Evolutionary conservation across 2,797 vertebrate genomes (phyloP), one percentile per base, ranked within the genome.

Genomic region (Borostomias antarcticus): DNA sequence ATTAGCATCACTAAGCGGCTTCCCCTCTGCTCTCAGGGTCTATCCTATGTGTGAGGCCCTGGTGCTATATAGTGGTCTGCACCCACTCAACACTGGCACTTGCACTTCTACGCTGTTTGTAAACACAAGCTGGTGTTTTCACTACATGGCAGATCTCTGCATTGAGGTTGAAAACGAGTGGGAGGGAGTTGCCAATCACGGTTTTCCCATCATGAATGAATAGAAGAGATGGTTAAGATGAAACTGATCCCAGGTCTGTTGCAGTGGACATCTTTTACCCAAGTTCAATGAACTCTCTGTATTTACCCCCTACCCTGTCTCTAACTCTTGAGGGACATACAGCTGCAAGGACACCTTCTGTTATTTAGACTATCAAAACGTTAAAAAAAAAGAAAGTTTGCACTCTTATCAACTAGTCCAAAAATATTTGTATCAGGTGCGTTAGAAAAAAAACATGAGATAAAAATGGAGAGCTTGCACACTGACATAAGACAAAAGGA

Each of bases 1-100:
- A 89, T 90, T 88, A 91, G 40, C 68, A 30, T 4, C 0, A n/a
- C 50, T 88, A 88, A 89, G 75, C 82, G 10, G 74, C 82, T 83
- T 79, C 70, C 45, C 64, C 63, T 7, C 70, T 29, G 51, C 56
- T 33, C 28, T 50, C 11, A 23, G 56, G 47, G 23, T 21, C 52
- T 58, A 23, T 45, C 33, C 37, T 19, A 26, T 3, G n/a, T 51
- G 51, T 33, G 21, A 19, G 35, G 26, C 13, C 40, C 40, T 0
- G 19, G 29, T 48, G 23, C 17, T 2, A n/a, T 7, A 3, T 45
- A 15, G 40, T 45, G 40, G 5, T 9, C 29, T n/a, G 15, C 23
- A 4, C n/a, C 26, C 40, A n/a, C 17, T 26, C 29, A 29, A 69
- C 53, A 35, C 40, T 25, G 53, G n/a, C 10, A 11, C 50, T 32